phyloP scores from a whole-genome alignment of 2,797 vertebrate species.

The Sarcoramphus papa region DNA sequence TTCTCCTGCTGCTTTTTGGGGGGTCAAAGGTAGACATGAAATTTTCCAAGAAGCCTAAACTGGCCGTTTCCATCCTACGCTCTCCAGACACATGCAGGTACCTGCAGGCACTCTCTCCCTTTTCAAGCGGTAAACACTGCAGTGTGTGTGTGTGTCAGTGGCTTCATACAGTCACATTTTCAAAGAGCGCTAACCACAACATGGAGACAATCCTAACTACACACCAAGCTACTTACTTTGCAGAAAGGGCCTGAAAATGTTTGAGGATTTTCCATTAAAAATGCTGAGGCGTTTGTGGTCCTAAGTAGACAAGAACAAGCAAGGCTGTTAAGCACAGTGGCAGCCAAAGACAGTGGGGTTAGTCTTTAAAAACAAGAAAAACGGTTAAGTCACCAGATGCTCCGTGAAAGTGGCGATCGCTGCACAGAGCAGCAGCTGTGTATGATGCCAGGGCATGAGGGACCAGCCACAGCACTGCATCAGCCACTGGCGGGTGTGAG shows the following conservation, averaged over 20 bases:
- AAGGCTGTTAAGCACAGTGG: not conserved
- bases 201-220: fast-evolving
- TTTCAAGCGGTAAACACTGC: not conserved
- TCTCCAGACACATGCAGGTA: not conserved
- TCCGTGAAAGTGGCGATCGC: too few relatives aligned
- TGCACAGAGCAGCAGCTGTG: not conserved
- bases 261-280: not conserved
- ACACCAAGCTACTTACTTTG: not conserved
- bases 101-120: not conserved
- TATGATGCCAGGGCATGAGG: not conserved
- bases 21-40: not conserved
- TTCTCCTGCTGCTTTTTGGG: not conserved
- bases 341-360: not conserved
- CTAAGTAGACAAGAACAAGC: too few relatives aligned
- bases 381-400: fast-evolving
- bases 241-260: not conserved
- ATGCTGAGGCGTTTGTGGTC: not conserved
- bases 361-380: not conserved
- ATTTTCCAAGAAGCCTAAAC: not conserved
- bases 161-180: not conserved
- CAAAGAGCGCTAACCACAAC: not conserved
- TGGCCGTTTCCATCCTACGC: fast-evolving
- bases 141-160: not conserved
- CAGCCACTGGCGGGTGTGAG: fast-evolving
- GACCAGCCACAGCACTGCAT: too few relatives aligned